A percentile compares a stretch with the other conserved stretches of the same genome.
phyloP scores from a whole-genome alignment of 2,113 vertebrate species.

The Corythoichthys haematopterus region DNA sequence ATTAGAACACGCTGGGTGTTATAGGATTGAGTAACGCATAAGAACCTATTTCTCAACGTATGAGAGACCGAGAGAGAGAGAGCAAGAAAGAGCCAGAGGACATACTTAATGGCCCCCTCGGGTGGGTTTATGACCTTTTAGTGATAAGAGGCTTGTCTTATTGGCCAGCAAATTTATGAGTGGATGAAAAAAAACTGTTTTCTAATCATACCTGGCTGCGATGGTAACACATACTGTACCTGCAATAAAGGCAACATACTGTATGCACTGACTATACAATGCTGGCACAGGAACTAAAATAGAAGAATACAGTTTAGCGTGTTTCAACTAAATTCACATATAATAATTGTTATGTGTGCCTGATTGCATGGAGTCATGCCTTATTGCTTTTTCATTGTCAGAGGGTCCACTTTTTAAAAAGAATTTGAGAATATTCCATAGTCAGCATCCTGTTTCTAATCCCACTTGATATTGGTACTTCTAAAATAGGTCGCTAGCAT shows the following conservation, averaged over 20 bases:
- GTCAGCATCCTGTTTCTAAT: too few relatives aligned
- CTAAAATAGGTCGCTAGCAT: not conserved
- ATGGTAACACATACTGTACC: slow-evolving; percentile 13
- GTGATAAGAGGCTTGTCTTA: slow-evolving; percentile 66
- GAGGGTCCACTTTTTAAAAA: too few relatives aligned
- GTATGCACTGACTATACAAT: not conserved
- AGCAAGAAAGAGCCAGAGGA: slow-evolving; percentile 50
- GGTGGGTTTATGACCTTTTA: slow-evolving; percentile 73
- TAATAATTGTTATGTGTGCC: slow-evolving; percentile 18
- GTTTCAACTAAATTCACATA: slow-evolving; percentile 16
- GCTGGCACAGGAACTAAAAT: slow-evolving; percentile 28
- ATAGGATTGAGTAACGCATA: slow-evolving; percentile 10
- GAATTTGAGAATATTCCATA: too few relatives aligned
- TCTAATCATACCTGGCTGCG: slow-evolving; percentile 50
- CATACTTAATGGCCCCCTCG: slow-evolving; percentile 59
- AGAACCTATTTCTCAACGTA: slow-evolving; percentile 29
- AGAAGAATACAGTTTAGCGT: slow-evolving; percentile 13
- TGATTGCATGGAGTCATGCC: not conserved
- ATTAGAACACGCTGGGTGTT: slow-evolving; percentile 20
- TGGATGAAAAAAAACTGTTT: slow-evolving; percentile 34
- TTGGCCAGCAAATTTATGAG: slow-evolving; percentile 57
- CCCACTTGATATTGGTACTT: too few relatives aligned
- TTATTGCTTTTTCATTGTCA: too few relatives aligned
- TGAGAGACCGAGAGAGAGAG: slow-evolving; percentile 14
- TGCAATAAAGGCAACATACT: slow-evolving; percentile 11